Conservation (phyloP, 2,113 vertebrate genomes). For the Pholis gunnellus region DNA sequence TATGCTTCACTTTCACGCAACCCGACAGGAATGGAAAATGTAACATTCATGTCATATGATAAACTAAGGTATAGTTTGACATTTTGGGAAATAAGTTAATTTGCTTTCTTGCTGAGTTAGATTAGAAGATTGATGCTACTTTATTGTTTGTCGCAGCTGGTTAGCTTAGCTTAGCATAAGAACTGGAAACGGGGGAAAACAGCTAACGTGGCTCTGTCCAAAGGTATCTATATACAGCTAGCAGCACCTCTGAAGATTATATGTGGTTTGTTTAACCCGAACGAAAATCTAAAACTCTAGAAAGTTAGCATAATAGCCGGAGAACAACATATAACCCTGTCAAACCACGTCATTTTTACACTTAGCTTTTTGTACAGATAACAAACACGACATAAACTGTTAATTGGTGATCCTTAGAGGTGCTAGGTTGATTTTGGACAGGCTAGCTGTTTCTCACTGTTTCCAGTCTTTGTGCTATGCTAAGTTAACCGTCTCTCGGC, state of each 20-base stretch:
- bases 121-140: not conserved
- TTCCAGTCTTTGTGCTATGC: not conserved
- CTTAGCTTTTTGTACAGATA: not conserved
- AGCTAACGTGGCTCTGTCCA: not conserved
- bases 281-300: not conserved
- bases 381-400: not conserved
- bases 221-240: not conserved
- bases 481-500: not conserved
- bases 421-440: not conserved
- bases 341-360: not conserved
- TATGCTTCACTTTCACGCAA: not conserved
- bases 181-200: not conserved
- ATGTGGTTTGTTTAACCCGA: not conserved
- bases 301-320: too few species aligned
- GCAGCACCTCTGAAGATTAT: too few species aligned
- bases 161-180: not conserved
- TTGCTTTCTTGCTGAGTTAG: not conserved
- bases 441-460: too few species aligned
- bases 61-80: not conserved
- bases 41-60: not conserved
- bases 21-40: not conserved
- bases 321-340: not conserved
- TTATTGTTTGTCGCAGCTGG: not conserved
- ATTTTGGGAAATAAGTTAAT: not conserved
- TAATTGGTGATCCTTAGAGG: not conserved